A percentile compares a stretch with the other conserved stretches of the same genome.
Conservation (phyloP, 2,113 vertebrate genomes). For the Trematocara marginatum region DNA sequence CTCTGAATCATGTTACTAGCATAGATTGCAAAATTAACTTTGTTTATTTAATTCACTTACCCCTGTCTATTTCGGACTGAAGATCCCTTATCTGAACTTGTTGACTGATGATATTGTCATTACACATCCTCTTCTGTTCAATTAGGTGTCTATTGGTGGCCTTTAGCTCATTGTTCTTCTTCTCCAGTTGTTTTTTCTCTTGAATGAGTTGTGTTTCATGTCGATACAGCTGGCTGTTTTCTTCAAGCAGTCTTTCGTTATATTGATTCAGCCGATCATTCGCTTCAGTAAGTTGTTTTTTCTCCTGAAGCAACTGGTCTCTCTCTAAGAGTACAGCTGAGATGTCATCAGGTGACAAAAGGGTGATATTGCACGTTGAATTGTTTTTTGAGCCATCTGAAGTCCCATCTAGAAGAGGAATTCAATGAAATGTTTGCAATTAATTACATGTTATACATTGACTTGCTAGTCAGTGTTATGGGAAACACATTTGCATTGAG, state of each 20-base stretch:
- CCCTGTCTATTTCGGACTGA: not conserved
- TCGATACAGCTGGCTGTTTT: not conserved
- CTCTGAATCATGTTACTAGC: not conserved
- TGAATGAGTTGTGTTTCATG: not conserved
- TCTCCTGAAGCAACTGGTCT: not conserved
- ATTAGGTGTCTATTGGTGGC: not conserved
- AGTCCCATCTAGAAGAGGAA: not conserved
- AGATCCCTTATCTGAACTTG: too few species aligned
- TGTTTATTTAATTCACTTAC: not conserved
- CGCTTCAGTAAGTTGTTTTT: not conserved
- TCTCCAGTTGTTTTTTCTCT: not conserved
- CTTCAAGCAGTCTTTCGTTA: not conserved
- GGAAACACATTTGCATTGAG: not conserved
- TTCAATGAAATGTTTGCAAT: not conserved
- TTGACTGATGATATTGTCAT: not conserved
- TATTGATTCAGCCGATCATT: not conserved
- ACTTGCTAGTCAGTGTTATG: not conserved
- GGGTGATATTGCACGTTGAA: not conserved
- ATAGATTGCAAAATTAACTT: not conserved
- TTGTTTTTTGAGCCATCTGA: not conserved
- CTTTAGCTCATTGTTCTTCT: not conserved
- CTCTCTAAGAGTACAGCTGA: not conserved
- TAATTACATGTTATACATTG: not conserved
- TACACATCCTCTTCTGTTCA: not conserved
- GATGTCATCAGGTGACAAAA: not conserved